Evolutionary conservation across 2,113 vertebrate species (phyloP).

Genomic region (Psittacula cyanocephala): DNA sequence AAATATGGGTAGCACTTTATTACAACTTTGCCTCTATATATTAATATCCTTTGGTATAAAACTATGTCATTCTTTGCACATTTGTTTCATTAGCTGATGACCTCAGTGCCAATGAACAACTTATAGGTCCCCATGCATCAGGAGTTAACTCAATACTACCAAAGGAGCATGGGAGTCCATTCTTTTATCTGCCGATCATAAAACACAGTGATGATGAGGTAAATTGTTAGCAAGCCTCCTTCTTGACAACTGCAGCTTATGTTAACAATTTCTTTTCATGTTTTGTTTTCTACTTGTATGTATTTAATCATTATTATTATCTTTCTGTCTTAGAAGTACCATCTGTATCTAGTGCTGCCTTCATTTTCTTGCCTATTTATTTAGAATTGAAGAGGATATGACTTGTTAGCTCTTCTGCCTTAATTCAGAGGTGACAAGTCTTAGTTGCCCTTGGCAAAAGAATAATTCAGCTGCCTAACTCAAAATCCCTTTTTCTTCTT

Average conservation of each 20-base stretch:
- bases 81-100: constrained; percentile 84
- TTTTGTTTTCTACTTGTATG: not conserved
- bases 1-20: not conserved
- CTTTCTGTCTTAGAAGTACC: not conserved
- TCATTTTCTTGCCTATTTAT: not conserved
- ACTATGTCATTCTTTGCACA: not conserved
- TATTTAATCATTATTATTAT: not conserved
- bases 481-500: not conserved
- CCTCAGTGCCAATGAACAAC: constrained; percentile 91
- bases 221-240: constrained; percentile 46
- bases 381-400: not conserved
- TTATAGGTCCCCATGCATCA: constrained; percentile 88
- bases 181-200: constrained; percentile 97
- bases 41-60: constrained; percentile 26
- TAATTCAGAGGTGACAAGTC: not conserved
- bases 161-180: constrained; percentile 96
- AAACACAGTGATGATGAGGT: constrained; percentile 94
- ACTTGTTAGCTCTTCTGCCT: not conserved
- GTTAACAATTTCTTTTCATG: not conserved
- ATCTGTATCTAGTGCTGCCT: not conserved
- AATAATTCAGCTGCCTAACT: not conserved
- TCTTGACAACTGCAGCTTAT: not conserved
- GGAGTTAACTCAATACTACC: constrained; percentile 97
- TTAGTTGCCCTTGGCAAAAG: not conserved
- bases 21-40: not conserved